phyloP scores from a whole-genome alignment of 2,113 vertebrate species.

The Paralichthys olivaceus region DNA sequence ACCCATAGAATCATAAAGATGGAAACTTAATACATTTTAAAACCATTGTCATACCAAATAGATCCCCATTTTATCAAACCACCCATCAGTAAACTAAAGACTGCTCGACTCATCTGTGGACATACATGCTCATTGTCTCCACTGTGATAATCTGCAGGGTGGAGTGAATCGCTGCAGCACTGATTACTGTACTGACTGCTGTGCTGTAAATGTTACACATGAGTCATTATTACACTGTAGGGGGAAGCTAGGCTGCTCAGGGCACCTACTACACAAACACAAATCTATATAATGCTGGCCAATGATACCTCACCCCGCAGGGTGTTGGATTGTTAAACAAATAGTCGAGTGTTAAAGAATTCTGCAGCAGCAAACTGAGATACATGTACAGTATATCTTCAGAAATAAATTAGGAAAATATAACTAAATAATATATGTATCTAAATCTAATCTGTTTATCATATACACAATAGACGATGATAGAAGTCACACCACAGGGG shows the following conservation, averaged over 20 bases:
- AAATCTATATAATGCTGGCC: slow-evolving; percentile 31
- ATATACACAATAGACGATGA: neutral
- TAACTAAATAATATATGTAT: neutral
- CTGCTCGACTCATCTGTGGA: slow-evolving; percentile 59
- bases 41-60: neutral
- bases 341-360: slow-evolving; percentile 1
- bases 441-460: neutral
- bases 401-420: neutral
- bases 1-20: neutral
- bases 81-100: slow-evolving; percentile 55
- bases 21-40: neutral
- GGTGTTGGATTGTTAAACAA: slow-evolving; percentile 3
- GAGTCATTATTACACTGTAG: slow-evolving; percentile 59
- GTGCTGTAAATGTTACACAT: slow-evolving; percentile 51
- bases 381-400: neutral
- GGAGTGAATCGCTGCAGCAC: slow-evolving; percentile 57
- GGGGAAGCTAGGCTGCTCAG: slow-evolving; percentile 39
- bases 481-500: too few species aligned
- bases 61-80: too few species aligned
- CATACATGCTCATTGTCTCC: slow-evolving; percentile 27
- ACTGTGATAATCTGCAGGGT: slow-evolving; percentile 50
- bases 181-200: slow-evolving; percentile 28
- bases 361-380: neutral
- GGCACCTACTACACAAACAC: slow-evolving; percentile 22
- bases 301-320: neutral